Conservation (phyloP, 1,140 invertebrate species). For the Brachionus koreanus region DNA sequence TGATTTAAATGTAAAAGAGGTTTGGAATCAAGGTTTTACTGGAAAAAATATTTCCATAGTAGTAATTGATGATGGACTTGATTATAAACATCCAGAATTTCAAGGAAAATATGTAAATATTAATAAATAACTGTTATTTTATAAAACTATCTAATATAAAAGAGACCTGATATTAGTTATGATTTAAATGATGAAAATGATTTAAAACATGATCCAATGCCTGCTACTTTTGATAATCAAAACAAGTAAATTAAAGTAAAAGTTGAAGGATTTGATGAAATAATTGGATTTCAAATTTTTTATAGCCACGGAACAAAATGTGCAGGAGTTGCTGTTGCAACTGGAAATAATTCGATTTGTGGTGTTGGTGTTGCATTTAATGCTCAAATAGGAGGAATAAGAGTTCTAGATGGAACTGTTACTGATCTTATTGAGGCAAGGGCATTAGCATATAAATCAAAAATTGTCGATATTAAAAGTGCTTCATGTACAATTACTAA, state of each 20-base stretch:
- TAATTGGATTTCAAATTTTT: not conserved
- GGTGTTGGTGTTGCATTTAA: conserved; percentile 90
- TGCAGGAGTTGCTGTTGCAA: conserved; percentile 94
- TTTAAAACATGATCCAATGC: conserved; percentile 44
- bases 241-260: conserved; percentile 29
- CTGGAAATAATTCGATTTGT: conserved; percentile 91
- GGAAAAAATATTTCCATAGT: conserved; percentile 40
- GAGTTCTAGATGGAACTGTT: conserved; percentile 57
- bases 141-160: not conserved
- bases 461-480: conserved; percentile 57
- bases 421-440: conserved; percentile 54
- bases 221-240: conserved; percentile 36
- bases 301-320: conserved; percentile 88
- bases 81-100: conserved; percentile 45
- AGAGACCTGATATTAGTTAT: conserved; percentile 43
- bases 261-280: not conserved
- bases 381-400: conserved; percentile 75
- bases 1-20: conserved; percentile 40
- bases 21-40: conserved; percentile 31
- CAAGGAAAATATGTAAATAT: conserved; percentile 37
- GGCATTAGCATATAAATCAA: conserved; percentile 51
- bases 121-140: not conserved
- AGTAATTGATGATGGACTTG: conserved; percentile 44
- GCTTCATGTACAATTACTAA: conserved; percentile 53
- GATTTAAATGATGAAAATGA: conserved; percentile 45